Evolutionary conservation across 1,140 invertebrate species (phyloP).

Genomic region (Psix sp.): DNA sequence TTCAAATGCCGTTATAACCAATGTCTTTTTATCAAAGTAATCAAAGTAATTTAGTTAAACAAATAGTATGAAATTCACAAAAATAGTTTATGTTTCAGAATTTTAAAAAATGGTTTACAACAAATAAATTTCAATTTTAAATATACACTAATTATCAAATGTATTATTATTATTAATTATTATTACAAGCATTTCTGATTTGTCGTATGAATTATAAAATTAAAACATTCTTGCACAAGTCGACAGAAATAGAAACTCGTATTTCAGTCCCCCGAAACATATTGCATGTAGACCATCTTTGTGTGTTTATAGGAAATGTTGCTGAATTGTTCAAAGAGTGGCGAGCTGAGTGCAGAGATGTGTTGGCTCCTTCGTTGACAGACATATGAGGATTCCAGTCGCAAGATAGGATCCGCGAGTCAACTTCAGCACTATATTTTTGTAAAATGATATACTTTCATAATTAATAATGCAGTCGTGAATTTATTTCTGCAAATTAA

Average conservation of each 20-base stretch:
- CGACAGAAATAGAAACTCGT: conserved; percentile 58
- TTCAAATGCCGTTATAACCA: too few relatives aligned
- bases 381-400: conserved; percentile 76
- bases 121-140: too few relatives aligned
- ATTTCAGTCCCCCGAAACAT: conserved; percentile 63
- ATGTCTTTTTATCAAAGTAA: too few relatives aligned
- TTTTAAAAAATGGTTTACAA: too few relatives aligned
- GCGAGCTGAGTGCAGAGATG: conserved; percentile 54
- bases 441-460: conserved; percentile 35
- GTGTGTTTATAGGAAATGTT: conserved; percentile 28
- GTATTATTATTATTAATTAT: too few relatives aligned
- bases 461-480: conserved; percentile 20
- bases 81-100: too few relatives aligned
- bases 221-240: too few relatives aligned
- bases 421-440: conserved; percentile 45
- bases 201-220: too few relatives aligned
- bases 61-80: too few relatives aligned
- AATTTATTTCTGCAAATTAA: conserved; percentile 4
- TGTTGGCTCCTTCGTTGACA: conserved; percentile 68
- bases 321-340: conserved; percentile 46
- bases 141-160: too few relatives aligned
- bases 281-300: conserved; percentile 26
- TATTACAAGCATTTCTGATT: too few relatives aligned
- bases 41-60: too few relatives aligned
- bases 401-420: conserved; percentile 71